Percentiles rank a stretch among this genome's conserved stretches.
Evolutionary conservation across 2,797 vertebrate genomes (phyloP).

Genomic region (Silurus lanzhouensis): DNA sequence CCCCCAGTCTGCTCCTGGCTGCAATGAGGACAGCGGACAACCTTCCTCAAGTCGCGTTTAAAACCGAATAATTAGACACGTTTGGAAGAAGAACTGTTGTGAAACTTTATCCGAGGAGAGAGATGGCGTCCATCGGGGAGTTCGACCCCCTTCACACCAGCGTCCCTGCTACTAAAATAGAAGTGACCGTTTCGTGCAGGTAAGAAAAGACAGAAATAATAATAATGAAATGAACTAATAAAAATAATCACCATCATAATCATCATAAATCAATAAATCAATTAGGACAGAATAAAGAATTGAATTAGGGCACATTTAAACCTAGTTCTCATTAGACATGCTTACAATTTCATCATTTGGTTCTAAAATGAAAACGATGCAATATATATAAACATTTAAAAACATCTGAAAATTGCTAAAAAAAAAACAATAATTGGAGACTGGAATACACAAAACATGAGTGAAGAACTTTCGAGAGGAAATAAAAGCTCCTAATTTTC

Average conservation of each 20-base stretch:
- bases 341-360: background rate
- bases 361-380: background rate
- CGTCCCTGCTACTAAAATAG: slow-evolving; percentile 92
- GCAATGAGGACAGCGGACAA: background rate
- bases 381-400: background rate
- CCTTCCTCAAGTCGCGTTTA: background rate
- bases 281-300: background rate
- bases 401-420: background rate
- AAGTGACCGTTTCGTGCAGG: slow-evolving; percentile 92
- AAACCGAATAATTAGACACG: background rate
- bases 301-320: background rate
- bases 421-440: too few species aligned
- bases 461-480: background rate
- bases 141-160: slow-evolving; percentile 83
- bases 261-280: background rate
- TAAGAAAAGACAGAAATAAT: slow-evolving; percentile 62
- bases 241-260: background rate
- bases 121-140: slow-evolving; percentile 87
- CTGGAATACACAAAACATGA: too few species aligned
- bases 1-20: background rate
- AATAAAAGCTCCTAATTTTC: background rate
- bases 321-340: background rate
- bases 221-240: background rate
- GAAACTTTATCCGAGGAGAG: slow-evolving; percentile 22
- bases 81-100: slow-evolving; percentile 3